Base-by-base conservation (phyloP, 2,113 vertebrate genomes). In the Pitta sordida region DNA sequence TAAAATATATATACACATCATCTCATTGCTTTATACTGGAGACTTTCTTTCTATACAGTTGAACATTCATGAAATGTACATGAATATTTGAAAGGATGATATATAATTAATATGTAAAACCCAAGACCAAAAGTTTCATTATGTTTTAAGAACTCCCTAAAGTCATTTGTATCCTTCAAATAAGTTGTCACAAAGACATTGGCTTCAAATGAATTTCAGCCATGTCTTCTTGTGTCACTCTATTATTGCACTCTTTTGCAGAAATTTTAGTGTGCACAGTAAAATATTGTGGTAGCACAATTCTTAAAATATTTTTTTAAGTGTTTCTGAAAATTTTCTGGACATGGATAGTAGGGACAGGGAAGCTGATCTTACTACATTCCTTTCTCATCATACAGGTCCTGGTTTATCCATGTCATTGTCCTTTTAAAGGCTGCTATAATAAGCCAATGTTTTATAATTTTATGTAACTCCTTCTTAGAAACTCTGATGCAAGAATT, bases 71-170 rank as follows among this genome's bases (percentile, higher is more conserved):
- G 21, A 53, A 60, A 62, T 53, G 20, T 21, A 83, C 52, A 71
- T 90, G 41, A 91, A 69, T 94, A 93, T 91, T 87, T 93, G 53
- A 96, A 93, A 13, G 22, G 48, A 56, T 93, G 27, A 37, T 85
- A 86, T 91, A 48, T 62, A 30, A 70, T 29, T 94, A 81, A 71
- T 63, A 34, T 29, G 65, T 16, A 59, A 95, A 88, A 93, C 11
- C 0, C 8, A 75, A 53, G 11, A 41, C 29, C 34, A 63, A 74
- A 73, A 88, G 43, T 34, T 91, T 77, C 16, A 46, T 55, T 79
- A 41, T 90, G 13, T 36, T 82, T 86, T 36, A 48, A 88, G 27
- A 68, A 62, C 62, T 67, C 79, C n/a, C 56, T 90, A 27, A 77
- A 37, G 13, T 86, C 4, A 64, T 26, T 79, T 51, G 11, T 60